Evolutionary conservation across 2,797 vertebrate genomes (phyloP).

Genomic region (Helostoma temminkii): DNA sequence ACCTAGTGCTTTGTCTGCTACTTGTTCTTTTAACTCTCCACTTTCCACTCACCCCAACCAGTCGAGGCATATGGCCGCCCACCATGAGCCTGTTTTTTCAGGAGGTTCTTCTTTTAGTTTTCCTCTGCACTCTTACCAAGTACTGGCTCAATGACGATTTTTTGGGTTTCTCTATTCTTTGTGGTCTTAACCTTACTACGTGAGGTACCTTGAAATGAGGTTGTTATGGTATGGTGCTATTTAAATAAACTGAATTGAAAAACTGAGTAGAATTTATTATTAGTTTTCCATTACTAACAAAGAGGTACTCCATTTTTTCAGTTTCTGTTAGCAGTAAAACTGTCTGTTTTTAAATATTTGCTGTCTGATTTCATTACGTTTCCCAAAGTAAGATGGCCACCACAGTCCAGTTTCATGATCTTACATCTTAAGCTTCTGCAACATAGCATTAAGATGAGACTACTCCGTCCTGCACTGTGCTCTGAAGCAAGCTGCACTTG

Average conservation of each 20-base stretch:
- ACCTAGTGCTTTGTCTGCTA: too few species aligned
- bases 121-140: too few species aligned
- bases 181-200: too few species aligned
- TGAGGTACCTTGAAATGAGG: too few species aligned
- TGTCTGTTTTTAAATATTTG: conserved; percentile 19
- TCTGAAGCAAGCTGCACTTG: conserved; percentile 44
- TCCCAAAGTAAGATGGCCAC: neutral
- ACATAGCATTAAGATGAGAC: neutral
- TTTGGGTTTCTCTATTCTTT: too few species aligned
- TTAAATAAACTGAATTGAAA: neutral
- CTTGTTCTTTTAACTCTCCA: too few species aligned
- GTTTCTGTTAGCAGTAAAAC: neutral
- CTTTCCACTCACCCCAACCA: too few species aligned
- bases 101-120: too few species aligned
- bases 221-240: too few species aligned
- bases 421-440: neutral
- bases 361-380: conserved; percentile 9
- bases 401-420: neutral
- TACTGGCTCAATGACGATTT: too few species aligned
- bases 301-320: conserved; percentile 30
- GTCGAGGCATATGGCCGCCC: too few species aligned
- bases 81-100: too few species aligned
- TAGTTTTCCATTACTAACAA: neutral
- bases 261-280: neutral
- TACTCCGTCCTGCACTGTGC: neutral